phyloP scores from a whole-genome alignment of 2,888 invertebrate genomes.

The Sipha maydis region DNA sequence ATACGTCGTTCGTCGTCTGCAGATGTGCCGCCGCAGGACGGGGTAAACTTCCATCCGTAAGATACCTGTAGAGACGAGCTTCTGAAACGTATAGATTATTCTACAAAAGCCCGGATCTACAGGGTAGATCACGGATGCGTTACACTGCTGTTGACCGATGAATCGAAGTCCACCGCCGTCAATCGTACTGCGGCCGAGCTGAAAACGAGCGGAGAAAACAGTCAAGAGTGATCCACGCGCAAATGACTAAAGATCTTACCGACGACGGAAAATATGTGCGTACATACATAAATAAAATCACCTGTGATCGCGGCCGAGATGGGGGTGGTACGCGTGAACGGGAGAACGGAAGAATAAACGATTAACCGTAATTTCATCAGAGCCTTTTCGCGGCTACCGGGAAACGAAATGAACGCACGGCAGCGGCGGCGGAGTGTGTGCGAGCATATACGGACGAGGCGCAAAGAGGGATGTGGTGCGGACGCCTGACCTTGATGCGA shows the following conservation, averaged over 20 bases:
- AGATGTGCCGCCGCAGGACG: slow-evolving; percentile 31
- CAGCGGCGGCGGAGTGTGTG: neutral
- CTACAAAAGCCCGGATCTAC: slow-evolving; percentile 99
- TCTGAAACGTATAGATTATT: slow-evolving; percentile 79
- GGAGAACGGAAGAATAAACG: neutral
- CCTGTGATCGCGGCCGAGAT: neutral
- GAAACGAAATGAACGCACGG: neutral
- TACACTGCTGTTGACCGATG: slow-evolving; percentile 29
- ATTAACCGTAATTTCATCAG: neutral
- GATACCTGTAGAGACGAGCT: slow-evolving; percentile 99
- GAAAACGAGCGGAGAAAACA: neutral
- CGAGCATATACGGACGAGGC: neutral
- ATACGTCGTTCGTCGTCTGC: neutral
- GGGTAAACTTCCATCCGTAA: slow-evolving; percentile 86
- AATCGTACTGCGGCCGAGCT: neutral
- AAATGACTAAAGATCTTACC: neutral
- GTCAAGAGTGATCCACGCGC: neutral
- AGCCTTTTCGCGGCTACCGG: neutral
- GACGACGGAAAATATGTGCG: neutral
- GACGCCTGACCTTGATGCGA: slow-evolving; percentile 9
- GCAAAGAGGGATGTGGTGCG: neutral
- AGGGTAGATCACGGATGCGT: slow-evolving; percentile 99
- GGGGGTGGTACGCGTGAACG: neutral
- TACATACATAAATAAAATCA: neutral
- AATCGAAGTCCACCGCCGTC: neutral